Conservation (phyloP, 2,113 vertebrate genomes). For the Epinephelus cyanopodus region DNA sequence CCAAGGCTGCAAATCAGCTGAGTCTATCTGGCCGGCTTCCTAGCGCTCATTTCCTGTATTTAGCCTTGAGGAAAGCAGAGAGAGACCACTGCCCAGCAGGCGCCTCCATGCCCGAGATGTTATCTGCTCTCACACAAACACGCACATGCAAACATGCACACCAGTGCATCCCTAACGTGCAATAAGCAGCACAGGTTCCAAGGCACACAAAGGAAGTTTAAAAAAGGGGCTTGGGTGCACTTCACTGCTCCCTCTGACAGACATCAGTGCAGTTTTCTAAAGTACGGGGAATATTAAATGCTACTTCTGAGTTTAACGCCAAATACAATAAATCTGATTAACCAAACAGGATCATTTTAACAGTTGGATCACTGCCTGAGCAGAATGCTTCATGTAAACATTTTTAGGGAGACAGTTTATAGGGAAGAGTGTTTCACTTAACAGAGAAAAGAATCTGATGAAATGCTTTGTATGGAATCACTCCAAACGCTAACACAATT, state of each 20-base stretch:
- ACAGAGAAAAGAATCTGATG: not conserved
- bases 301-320: constrained; percentile 19
- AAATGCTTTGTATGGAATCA: constrained; percentile 17
- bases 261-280: constrained; percentile 11
- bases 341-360: constrained; percentile 20
- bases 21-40: constrained; percentile 67
- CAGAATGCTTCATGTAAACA: constrained; percentile 31
- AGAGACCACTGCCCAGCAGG: constrained; percentile 74
- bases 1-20: constrained; percentile 59
- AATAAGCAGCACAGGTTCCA: constrained; percentile 56
- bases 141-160: constrained; percentile 26
- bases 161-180: constrained; percentile 44
- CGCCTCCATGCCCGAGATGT: constrained; percentile 74
- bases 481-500: not conserved
- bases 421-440: not conserved
- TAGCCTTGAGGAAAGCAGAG: constrained; percentile 71
- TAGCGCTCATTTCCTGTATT: constrained; percentile 78
- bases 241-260: constrained; percentile 24
- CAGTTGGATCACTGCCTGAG: constrained; percentile 12
- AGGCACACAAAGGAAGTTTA: constrained; percentile 48
- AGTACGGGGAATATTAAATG: constrained; percentile 22
- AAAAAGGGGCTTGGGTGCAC: constrained; percentile 18
- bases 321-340: constrained; percentile 43
- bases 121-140: constrained; percentile 70
- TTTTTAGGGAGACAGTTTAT: not conserved